A percentile compares a stretch with the other conserved stretches of the same genome.
Conservation (phyloP, 2,888 invertebrate genomes). For the Hyalella azteca region DNA sequence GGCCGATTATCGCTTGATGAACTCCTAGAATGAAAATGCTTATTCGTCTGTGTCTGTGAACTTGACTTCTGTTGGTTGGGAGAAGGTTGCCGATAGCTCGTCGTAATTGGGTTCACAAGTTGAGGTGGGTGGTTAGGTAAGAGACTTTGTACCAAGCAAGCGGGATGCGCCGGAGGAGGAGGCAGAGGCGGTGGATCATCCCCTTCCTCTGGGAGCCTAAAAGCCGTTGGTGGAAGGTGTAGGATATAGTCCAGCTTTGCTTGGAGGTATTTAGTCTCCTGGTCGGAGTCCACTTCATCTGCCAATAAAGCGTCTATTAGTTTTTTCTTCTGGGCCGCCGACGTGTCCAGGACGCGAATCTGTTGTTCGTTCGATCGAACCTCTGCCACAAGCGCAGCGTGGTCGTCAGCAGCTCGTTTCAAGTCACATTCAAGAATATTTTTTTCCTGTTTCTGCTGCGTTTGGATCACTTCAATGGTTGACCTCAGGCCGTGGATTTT, state of each 20-base stretch:
- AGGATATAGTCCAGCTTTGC: slow-evolving; percentile 56
- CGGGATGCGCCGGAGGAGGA: slow-evolving; percentile 29
- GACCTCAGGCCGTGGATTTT: slow-evolving; percentile 38
- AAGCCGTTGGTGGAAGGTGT: slow-evolving; percentile 57
- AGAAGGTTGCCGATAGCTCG: not conserved
- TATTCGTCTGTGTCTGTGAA: not conserved
- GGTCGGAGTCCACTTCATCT: slow-evolving; percentile 51
- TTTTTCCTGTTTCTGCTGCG: slow-evolving; percentile 50
- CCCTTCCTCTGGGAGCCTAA: slow-evolving; percentile 42
- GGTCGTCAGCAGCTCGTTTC: slow-evolving; percentile 44
- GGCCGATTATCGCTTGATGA: slow-evolving; percentile 1
- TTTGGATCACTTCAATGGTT: slow-evolving; percentile 42
- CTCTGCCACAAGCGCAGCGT: slow-evolving; percentile 50
- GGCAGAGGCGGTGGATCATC: slow-evolving; percentile 21
- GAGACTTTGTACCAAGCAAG: slow-evolving; percentile 18
- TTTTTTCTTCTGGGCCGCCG: slow-evolving; percentile 48
- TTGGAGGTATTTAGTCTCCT: slow-evolving; percentile 45
- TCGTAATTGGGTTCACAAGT: not conserved
- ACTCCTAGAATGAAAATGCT: not conserved
- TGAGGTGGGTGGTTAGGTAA: slow-evolving; percentile 4
- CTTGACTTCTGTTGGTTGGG: not conserved
- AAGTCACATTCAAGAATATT: slow-evolving; percentile 46
- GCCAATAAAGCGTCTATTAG: slow-evolving; percentile 46
- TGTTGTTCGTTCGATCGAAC: slow-evolving; percentile 52
- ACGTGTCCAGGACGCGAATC: slow-evolving; percentile 47